phyloP scores from a whole-genome alignment of 2,888 invertebrate genomes.

The Oxyscelio sp. region DNA sequence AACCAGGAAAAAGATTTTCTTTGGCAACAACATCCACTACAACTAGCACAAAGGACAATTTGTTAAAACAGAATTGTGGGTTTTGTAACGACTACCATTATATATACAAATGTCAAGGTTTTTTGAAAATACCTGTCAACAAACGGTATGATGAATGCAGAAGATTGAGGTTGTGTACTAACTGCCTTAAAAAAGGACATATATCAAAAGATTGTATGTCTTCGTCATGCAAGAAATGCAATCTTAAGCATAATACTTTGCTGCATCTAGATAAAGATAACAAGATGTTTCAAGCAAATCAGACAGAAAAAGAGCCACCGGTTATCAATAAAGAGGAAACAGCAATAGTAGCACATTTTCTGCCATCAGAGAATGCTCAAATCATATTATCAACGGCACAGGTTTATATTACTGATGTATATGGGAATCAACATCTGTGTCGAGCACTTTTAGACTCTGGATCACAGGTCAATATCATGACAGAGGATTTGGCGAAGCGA shows the following conservation, averaged over 20 bases:
- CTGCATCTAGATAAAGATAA: too few species aligned
- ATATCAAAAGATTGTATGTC: constrained; percentile 1
- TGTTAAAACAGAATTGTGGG: too few species aligned
- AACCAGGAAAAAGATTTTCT: too few species aligned
- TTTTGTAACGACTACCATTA: too few species aligned
- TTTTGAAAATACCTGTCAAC: too few species aligned
- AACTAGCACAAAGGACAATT: too few species aligned
- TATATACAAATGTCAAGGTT: too few species aligned
- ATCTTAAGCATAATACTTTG: background rate
- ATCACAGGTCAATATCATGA: constrained; percentile 17
- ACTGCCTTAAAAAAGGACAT: constrained; percentile 24
- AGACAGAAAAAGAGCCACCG: too few species aligned
- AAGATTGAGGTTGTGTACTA: constrained; percentile 2
- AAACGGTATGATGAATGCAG: too few species aligned
- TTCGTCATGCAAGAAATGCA: constrained; percentile 5
- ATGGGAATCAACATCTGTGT: constrained; percentile 4
- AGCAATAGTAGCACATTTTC: constrained; percentile 6
- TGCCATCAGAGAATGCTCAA: background rate
- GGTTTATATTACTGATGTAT: background rate
- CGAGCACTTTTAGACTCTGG: constrained; percentile 16
- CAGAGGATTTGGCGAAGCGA: background rate
- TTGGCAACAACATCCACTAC: too few species aligned
- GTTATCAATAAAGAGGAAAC: too few species aligned
- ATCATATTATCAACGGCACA: constrained; percentile 15
- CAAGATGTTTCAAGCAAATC: too few species aligned